Evolutionary conservation across 1,140 invertebrate genomes (phyloP).

Genomic region (Diuraphis noxia): DNA sequence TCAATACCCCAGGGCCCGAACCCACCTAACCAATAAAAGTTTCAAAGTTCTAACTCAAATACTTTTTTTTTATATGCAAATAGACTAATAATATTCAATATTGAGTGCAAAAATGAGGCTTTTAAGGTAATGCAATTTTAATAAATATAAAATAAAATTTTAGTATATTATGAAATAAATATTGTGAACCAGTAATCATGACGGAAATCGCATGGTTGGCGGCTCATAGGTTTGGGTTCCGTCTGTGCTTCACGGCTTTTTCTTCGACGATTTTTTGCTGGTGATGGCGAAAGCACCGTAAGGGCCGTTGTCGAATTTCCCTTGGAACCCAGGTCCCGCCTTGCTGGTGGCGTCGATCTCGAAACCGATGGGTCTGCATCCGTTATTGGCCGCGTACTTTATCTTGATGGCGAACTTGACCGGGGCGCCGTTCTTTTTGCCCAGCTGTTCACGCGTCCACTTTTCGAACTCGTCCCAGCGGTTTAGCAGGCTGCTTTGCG

Average conservation of each 20-base stretch:
- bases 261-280: background rate
- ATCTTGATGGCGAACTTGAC: background rate
- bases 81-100: too few relatives aligned
- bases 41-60: too few relatives aligned
- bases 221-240: background rate
- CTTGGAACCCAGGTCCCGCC: background rate
- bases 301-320: background rate
- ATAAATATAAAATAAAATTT: too few relatives aligned
- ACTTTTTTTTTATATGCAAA: too few relatives aligned
- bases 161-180: background rate
- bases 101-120: too few relatives aligned
- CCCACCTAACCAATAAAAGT: too few relatives aligned
- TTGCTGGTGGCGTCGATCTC: background rate
- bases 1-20: too few relatives aligned
- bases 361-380: background rate
- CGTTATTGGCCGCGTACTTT: background rate
- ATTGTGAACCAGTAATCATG: background rate
- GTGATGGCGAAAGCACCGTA: background rate
- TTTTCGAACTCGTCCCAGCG: conserved; percentile 32
- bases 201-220: background rate
- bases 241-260: background rate
- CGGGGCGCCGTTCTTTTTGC: background rate
- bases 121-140: too few relatives aligned
- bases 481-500: background rate
- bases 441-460: conserved; percentile 8